Evolutionary conservation across 2,888 invertebrate genomes (phyloP), one percentile per base, ranked within the genome.

Genomic region (Spilosoma lubricipeda): DNA sequence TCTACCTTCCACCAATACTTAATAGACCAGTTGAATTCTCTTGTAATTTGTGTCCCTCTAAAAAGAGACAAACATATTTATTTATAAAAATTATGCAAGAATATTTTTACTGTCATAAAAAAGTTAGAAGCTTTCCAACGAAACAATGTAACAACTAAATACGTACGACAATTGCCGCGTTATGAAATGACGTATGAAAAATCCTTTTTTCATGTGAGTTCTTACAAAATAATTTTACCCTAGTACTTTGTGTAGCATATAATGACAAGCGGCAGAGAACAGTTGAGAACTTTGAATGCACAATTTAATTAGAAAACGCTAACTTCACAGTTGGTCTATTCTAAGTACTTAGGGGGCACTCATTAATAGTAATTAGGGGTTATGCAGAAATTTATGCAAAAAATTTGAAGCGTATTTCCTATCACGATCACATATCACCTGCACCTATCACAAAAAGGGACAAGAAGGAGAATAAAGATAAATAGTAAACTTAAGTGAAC

Each of bases 221-320:
- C 77, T 73, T 63, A 71, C 70, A 70, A 67, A 76, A 48, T 52
- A 20, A 65, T 70, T 33, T 71, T 66, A 18, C 39, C 63, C 70
- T n/a, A 52, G 75, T 70, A 67, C 64, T 67, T 70, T 59, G 67
- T 56, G 70, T 71, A 67, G 65, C 70, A 68, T 67, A 77, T 76
- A 79, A 78, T 82, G 83, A 82, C 80, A 83, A 83, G 79, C 82
- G 80, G 67, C 75, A 76, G 67, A 72, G 56, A 73, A 74, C 77
- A 77, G 84, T 84, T 79, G 75, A 76, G 66, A 85, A 86, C 84
- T 85, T 81, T 81, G 77, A 78, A 82, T 85, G 81, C 77, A 79
- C 82, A 82, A 86, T 85, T 86, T 86, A 86, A n/a, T n/a, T n/a
- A 85, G 79, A 68, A 72, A 74, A 73, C 77, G 73, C 70, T 79